A percentile compares a stretch with the other conserved stretches of the same genome.
These are phyloP conservation scores for Smittia sp. DNA, from an alignment of 2,888 invertebrate genomes.

Conservation along the genomic window DNA sequence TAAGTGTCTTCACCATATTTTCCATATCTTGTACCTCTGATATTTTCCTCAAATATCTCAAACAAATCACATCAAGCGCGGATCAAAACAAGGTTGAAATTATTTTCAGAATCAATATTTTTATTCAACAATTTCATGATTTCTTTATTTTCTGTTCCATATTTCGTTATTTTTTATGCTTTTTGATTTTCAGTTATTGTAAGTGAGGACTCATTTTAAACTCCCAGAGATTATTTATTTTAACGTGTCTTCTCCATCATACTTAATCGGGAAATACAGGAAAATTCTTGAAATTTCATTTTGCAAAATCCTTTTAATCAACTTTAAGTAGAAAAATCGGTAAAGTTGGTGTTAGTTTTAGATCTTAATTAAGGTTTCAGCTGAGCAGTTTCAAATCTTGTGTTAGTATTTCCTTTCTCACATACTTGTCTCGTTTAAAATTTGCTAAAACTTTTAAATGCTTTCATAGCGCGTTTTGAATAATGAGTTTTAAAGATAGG, in stretches of 20 bases:
- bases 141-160: background rate
- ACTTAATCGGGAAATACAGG: background rate
- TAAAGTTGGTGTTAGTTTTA: background rate
- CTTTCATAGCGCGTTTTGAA: background rate
- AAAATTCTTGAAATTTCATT: background rate
- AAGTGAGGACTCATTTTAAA: slow-evolving; percentile 10
- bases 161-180: background rate
- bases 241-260: background rate
- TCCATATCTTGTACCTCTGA: background rate
- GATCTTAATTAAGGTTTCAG: background rate
- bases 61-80: too few species aligned
- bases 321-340: slow-evolving; percentile 1
- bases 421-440: background rate
- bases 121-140: background rate
- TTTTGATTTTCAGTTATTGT: slow-evolving; percentile 4
- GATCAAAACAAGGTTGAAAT: too few species aligned
- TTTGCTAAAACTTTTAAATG: slow-evolving; percentile 4
- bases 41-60: too few species aligned
- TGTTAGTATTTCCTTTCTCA: too few species aligned
- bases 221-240: slow-evolving; percentile 12
- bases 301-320: background rate
- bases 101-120: too few species aligned
- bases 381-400: background rate
- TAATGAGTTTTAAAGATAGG: slow-evolving; percentile 6
- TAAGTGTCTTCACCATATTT: too few species aligned